phyloP scores from a whole-genome alignment of 35 echinoderm and acorn worm genomes.

The Lytechinus variegatus region DNA sequence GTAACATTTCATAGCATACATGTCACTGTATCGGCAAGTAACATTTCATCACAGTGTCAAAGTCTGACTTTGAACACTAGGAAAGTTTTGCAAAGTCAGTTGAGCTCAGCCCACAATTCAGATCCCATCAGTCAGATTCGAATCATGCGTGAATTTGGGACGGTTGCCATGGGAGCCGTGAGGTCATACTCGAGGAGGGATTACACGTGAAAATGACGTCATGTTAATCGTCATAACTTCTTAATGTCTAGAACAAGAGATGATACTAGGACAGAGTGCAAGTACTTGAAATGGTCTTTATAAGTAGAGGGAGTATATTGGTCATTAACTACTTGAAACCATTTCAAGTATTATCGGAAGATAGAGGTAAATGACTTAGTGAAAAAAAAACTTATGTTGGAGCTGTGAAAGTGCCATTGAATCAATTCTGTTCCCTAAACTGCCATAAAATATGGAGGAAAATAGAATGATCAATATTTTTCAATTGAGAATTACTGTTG shows the following conservation, averaged over 20 bases:
- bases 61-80: not conserved
- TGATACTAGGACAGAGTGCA: too few species aligned
- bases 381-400: not conserved
- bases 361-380: too few species aligned
- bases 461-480: not conserved
- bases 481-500: not conserved
- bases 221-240: too few species aligned
- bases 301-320: not conserved
- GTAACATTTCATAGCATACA: not conserved
- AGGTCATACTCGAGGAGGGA: too few species aligned
- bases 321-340: not conserved
- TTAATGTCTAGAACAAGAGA: too few species aligned
- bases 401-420: not conserved
- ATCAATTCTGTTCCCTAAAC: not conserved
- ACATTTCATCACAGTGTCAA: not conserved
- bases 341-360: not conserved
- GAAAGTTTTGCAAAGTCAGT: too few species aligned
- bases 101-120: too few species aligned
- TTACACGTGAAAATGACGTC: too few species aligned
- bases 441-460: not conserved
- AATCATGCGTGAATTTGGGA: too few species aligned
- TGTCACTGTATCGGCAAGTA: not conserved
- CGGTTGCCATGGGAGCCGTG: too few species aligned
- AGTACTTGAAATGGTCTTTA: too few species aligned
- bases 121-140: too few species aligned